Evolutionary conservation across 2,888 invertebrate species (phyloP), one percentile per base, ranked within the genome.

Genomic region (Ectobius pallidus): DNA sequence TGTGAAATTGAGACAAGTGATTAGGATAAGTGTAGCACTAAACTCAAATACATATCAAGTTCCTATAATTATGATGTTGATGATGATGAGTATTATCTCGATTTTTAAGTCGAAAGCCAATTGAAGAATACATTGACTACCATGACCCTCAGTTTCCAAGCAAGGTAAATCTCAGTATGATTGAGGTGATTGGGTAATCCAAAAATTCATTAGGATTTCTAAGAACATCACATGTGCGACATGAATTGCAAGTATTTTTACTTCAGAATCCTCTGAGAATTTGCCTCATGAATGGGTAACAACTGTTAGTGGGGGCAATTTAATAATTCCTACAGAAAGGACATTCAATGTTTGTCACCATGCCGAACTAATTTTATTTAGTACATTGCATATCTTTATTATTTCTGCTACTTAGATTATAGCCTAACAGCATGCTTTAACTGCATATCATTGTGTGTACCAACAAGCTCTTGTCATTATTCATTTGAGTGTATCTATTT

Each of bases 1-100:
- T 14, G 49, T 49, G n/a, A 49, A 49, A 18, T 18, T 49, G n/a
- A n/a, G n/a, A 49, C 49, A 49, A 6, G 49, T 49, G n/a, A 49
- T 49, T 49, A n/a, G 49, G 49, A 49, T n/a, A n/a, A n/a, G n/a
- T 49, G 49, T 49, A 14, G n/a, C n/a, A 14, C 49, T 14, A 18
- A 14, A 49, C 49, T 49, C 49, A 18, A 7, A 18, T 49, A n/a
- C n/a, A 49, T 49, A 49, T n/a, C 49, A 14, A 49, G 14, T 7
- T 49, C 49, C 16, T 49, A 7, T 49, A 14, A 4, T n/a, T 49
- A 49, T 49, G n/a, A 49, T n/a, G 18, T 49, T n/a, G 49, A 49
- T 49, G n/a, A 49, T 49, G 49, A 49, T 49, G n/a, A 49, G 49
- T 49, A 49, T n/a, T 49, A 49, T 49, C 49, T 49, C n/a, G 49